A percentile compares a stretch with the other conserved stretches of the same genome.
Evolutionary conservation across 2,113 vertebrate genomes (phyloP).

Genomic region (Oryzias melastigma): DNA sequence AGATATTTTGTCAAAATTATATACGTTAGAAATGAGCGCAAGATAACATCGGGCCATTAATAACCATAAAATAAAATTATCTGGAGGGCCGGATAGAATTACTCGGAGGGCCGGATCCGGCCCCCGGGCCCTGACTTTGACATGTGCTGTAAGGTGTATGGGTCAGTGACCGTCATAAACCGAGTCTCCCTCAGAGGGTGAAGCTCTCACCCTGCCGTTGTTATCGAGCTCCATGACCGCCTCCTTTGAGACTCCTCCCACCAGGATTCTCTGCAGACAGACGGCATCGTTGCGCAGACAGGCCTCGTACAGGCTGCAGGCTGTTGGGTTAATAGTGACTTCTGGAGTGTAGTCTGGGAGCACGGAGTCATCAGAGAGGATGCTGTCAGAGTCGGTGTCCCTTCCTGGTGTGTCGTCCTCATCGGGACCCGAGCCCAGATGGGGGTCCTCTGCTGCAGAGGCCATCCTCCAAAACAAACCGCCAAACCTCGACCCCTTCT

Average conservation of each 20-base stretch:
- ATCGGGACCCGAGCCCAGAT: constrained; percentile 56
- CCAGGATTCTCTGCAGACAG: constrained; percentile 72
- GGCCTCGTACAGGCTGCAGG: constrained; percentile 76
- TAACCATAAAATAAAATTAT: no score
- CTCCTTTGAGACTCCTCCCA: constrained; percentile 72
- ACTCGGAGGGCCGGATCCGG: no score
- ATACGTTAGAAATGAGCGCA: no score
- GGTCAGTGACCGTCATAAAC: neutral
- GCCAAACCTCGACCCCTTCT: neutral
- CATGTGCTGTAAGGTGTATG: no score
- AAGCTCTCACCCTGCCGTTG: constrained; percentile 82
- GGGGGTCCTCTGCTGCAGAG: constrained; percentile 39
- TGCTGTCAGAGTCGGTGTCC: constrained; percentile 68
- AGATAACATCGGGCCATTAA: no score
- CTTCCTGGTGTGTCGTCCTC: constrained; percentile 38
- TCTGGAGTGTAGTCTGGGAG: constrained; percentile 64
- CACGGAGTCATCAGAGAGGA: constrained; percentile 78
- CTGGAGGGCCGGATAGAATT: no score
- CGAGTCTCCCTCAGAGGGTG: neutral
- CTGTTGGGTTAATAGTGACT: fast-evolving
- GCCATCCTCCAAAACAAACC: constrained; percentile 60
- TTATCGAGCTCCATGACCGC: constrained; percentile 81
- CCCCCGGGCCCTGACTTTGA: no score
- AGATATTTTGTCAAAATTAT: no score
- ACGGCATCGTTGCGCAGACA: constrained; percentile 76